Evolutionary conservation across 2,797 vertebrate species (phyloP), one percentile per base, ranked within the genome.

Genomic region (Anas flavirostris): DNA sequence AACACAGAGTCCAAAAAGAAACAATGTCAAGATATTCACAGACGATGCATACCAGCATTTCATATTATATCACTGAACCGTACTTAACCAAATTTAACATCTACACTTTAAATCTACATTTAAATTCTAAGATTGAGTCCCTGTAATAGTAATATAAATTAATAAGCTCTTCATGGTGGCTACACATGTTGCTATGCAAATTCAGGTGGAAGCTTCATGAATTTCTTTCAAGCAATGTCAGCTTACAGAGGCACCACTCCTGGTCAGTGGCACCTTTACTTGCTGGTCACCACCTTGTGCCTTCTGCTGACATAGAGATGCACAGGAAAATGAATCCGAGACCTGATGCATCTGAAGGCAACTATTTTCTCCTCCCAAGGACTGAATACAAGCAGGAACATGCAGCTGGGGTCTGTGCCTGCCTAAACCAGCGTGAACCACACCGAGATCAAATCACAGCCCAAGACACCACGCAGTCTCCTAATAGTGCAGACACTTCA

Each of bases 191-290:
- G 28, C 35, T 39, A 31, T 2, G 12, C 23, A 66, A 8, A 16
- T 12, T 70, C 26, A 12, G 33, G 18, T 13, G 59, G 52, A 67
- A 93, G 64, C 21, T 66, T 39, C 58, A 33, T 4, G 1, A 73
- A 33, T 44, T 18, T 33, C 31, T 79, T 78, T 25, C 63, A 78
- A 60, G 39, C 5, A 68, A 18, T 1, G 2, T 12, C 18, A 29
- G 9, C 4, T 10, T 16, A 37, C 0, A 2, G 0, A 55, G 22
- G 6, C 44, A 48, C 16, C 1, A 1, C 59, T 82, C 29, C 44
- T 52, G 37, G n/a, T 35, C 23, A 8, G 31, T 6, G 1, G n/a
- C 16, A 82, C 16, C 18, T 56, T 43, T 67, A 46, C 48, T 66
- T 18, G 4, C 56, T 81, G 31, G 81, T 90, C 46, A 41, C 18